Conservation (phyloP, 2,888 invertebrate species). For the Drosophila picticornis region DNA sequence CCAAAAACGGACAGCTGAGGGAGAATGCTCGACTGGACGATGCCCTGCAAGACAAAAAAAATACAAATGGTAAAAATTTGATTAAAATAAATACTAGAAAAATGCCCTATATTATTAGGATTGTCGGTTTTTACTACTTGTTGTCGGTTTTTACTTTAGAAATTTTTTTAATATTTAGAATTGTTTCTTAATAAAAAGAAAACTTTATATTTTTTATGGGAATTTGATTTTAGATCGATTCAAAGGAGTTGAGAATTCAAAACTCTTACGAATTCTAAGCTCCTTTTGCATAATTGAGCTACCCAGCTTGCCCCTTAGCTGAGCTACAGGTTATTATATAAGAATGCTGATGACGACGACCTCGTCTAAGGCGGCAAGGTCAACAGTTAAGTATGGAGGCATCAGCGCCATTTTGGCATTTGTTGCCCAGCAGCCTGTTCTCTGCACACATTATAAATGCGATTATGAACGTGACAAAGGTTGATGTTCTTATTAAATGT, state of each 20-base stretch:
- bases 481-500: slow-evolving; percentile 3
- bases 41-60: neutral
- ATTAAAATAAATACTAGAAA: neutral
- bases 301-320: neutral
- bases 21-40: neutral
- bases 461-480: slow-evolving; percentile 59
- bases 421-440: slow-evolving; percentile 43
- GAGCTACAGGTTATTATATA: slow-evolving; percentile 4
- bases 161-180: neutral
- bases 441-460: slow-evolving; percentile 70
- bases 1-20: slow-evolving; percentile 8
- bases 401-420: slow-evolving; percentile 29
- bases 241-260: neutral
- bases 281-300: neutral
- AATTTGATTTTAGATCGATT: neutral
- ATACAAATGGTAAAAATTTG: neutral
- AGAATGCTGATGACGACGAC: slow-evolving; percentile 42
- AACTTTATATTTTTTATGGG: too few species aligned
- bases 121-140: too few species aligned
- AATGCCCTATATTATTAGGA: neutral
- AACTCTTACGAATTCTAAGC: neutral
- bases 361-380: slow-evolving; percentile 63
- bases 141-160: too few species aligned
- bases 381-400: slow-evolving; percentile 48
- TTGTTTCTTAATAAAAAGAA: neutral